These are phyloP conservation scores for Agonopterix alstromeriana DNA, from an alignment of 2,888 invertebrate species.

Conservation along the genomic window DNA sequence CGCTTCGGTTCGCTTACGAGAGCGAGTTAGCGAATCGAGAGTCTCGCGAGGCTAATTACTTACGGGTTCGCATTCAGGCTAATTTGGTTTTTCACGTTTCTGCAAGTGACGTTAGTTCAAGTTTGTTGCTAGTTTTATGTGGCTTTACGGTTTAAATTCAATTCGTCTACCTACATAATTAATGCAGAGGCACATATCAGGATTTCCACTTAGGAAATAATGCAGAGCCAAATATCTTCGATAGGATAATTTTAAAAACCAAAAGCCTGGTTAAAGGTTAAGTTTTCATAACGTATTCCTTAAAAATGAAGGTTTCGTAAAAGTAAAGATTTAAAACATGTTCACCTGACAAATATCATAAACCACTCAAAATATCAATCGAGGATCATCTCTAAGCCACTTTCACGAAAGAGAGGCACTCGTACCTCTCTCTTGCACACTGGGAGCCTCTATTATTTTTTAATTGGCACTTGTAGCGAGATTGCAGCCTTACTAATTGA, in stretches of 20 bases:
- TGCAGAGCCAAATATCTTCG: background rate
- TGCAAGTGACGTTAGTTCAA: conserved; percentile 45
- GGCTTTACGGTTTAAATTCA: conserved; percentile 7
- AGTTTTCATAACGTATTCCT: too few species aligned
- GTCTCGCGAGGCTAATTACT: conserved; percentile 75
- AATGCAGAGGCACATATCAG: too few species aligned
- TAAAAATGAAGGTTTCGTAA: too few species aligned
- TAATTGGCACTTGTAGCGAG: conserved; percentile 68
- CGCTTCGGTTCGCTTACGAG: conserved; percentile 68
- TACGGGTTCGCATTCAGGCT: conserved; percentile 71
- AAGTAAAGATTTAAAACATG: background rate
- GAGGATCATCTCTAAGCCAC: conserved; percentile 51
- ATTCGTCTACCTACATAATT: background rate
- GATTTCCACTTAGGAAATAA: background rate
- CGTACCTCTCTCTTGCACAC: conserved; percentile 47
- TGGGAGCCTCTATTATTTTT: conserved; percentile 65
- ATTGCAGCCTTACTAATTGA: conserved; percentile 67
- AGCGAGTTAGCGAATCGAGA: conserved; percentile 61
- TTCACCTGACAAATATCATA: conserved; percentile 9
- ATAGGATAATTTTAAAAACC: too few species aligned
- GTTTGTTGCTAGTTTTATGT: conserved; percentile 11
- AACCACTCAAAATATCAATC: conserved; percentile 20
- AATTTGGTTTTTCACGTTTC: conserved; percentile 68
- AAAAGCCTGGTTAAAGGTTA: too few species aligned
- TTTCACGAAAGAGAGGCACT: conserved; percentile 39